Percentiles rank a stretch among this genome's conserved stretches.
These are phyloP conservation scores for Ctenoplectra terminalis DNA, from an alignment of 1,140 invertebrate species.

Conservation along the genomic window DNA sequence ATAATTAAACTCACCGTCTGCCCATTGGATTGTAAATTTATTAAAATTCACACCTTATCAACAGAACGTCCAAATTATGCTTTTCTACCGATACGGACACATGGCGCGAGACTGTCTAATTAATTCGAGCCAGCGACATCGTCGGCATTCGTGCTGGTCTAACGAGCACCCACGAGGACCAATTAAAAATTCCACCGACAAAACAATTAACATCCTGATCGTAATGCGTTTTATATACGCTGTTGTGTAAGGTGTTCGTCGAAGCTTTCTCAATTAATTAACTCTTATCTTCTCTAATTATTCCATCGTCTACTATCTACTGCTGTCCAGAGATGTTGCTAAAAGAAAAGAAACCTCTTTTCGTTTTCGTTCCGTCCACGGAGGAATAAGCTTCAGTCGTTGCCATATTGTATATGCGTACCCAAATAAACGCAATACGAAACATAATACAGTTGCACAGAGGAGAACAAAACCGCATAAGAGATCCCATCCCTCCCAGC, in stretches of 20 bases:
- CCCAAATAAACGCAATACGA: background rate
- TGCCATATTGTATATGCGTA: background rate
- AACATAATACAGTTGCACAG: background rate
- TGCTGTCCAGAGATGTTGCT: no score
- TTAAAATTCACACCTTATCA: conserved; percentile 4
- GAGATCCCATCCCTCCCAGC: background rate
- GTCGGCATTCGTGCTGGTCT: background rate
- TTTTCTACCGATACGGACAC: conserved; percentile 6
- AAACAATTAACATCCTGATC: conserved; percentile 45
- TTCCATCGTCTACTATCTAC: background rate
- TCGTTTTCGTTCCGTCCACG: no score
- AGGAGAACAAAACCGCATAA: background rate
- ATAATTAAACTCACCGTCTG: no score
- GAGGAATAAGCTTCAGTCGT: background rate
- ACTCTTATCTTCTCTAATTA: conserved; percentile 43
- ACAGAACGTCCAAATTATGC: background rate
- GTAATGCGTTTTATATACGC: background rate
- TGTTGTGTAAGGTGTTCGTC: background rate
- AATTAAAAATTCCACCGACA: conserved; percentile 52
- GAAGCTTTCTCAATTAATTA: conserved; percentile 47
- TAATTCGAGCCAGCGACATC: background rate
- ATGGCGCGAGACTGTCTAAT: background rate
- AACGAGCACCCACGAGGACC: conserved; percentile 20
- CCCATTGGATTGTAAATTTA: background rate
- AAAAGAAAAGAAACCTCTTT: background rate